phyloP scores from a whole-genome alignment of 2,888 invertebrate genomes.

The Mesorhabditis spiculigera region DNA sequence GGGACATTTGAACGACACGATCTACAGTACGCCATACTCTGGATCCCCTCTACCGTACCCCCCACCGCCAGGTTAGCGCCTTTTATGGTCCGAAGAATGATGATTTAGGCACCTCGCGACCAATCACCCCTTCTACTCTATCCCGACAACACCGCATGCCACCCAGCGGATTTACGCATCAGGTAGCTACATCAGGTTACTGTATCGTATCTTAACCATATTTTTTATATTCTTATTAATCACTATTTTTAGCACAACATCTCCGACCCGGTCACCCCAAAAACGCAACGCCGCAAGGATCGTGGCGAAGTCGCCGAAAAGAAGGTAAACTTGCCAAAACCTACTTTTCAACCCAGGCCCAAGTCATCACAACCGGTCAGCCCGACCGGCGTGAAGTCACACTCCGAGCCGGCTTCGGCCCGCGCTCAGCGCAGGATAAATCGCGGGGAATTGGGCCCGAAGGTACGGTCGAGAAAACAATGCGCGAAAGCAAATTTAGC shows the following conservation, averaged over 20 bases:
- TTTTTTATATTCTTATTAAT: background rate
- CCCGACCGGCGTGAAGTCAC: background rate
- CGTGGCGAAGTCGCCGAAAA: background rate
- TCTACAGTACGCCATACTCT: constrained; percentile 50
- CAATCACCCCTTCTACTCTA: background rate
- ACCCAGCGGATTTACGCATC: background rate
- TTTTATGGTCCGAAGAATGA: background rate
- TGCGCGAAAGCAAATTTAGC: too few relatives aligned
- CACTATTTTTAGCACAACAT: background rate
- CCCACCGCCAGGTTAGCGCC: constrained; percentile 27
- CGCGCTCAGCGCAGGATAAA: background rate
- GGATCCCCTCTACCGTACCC: constrained; percentile 44
- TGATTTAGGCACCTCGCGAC: background rate
- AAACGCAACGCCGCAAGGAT: background rate
- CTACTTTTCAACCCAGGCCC: background rate
- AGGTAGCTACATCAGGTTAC: background rate
- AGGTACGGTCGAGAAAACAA: background rate
- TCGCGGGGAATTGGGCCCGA: background rate
- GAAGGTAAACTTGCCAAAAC: background rate
- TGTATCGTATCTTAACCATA: background rate
- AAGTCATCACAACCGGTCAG: background rate
- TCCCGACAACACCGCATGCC: background rate
- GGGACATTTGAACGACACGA: constrained; percentile 28
- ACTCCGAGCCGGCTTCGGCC: background rate
- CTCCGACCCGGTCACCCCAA: background rate